phyloP scores from a whole-genome alignment of 2,888 invertebrate species.

The Agrochola circellaris region DNA sequence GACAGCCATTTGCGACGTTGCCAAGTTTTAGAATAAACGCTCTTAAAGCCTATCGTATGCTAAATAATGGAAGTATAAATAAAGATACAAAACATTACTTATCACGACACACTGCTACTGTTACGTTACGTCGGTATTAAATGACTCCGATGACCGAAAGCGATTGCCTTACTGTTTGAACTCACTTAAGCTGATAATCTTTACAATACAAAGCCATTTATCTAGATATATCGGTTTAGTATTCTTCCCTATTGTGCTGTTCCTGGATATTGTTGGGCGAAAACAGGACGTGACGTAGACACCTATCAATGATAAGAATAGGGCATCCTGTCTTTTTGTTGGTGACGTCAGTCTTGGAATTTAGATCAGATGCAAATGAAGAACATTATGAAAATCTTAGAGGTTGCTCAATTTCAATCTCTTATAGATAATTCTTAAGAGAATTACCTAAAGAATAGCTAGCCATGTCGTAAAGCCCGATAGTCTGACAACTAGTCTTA shows the following conservation, averaged over 20 bases:
- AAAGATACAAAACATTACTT: slow-evolving; percentile 2
- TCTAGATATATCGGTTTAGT: slow-evolving; percentile 41
- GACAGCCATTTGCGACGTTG: no score
- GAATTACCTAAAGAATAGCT: no score
- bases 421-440: background rate
- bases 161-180: slow-evolving; percentile 35
- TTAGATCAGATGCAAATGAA: background rate
- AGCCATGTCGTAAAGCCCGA: no score
- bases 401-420: background rate
- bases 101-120: background rate
- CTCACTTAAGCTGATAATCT: slow-evolving; percentile 34
- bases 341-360: slow-evolving; percentile 1
- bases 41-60: background rate
- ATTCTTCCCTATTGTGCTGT: slow-evolving; percentile 45
- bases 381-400: background rate
- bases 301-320: slow-evolving; percentile 2
- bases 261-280: slow-evolving; percentile 13
- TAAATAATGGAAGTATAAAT: slow-evolving; percentile 16
- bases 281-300: slow-evolving; percentile 51
- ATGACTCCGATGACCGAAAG: slow-evolving; percentile 40
- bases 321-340: slow-evolving; percentile 20
- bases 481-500: no score
- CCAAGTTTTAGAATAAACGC: no score
- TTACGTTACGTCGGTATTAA: background rate
- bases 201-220: slow-evolving; percentile 39